Evolutionary conservation across 2,888 invertebrate species (phyloP).

Genomic region (Vannuccia rotundouncinata): DNA sequence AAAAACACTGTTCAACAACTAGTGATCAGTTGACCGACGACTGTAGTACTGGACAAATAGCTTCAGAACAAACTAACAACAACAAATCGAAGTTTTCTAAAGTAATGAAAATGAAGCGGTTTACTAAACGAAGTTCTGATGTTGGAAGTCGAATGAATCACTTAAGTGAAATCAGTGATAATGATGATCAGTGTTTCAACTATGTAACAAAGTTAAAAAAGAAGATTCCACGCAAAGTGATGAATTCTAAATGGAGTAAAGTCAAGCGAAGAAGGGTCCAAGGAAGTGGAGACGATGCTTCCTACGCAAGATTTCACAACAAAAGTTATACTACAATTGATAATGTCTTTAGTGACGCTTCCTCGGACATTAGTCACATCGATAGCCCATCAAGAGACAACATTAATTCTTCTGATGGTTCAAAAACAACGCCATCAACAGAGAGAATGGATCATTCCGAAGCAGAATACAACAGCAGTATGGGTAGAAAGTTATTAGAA

Average conservation of each 20-base stretch:
- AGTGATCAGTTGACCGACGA: neutral
- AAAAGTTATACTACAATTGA: neutral
- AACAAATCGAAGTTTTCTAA: neutral
- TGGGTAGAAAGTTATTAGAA: neutral
- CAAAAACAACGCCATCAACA: neutral
- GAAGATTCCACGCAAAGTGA: neutral
- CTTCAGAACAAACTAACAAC: neutral
- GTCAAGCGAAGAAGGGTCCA: neutral
- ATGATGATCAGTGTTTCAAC: neutral
- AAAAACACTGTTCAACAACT: neutral
- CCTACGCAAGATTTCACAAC: neutral
- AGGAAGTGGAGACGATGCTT: neutral
- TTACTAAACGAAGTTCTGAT: neutral
- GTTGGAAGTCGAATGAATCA: neutral
- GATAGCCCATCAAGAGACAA: neutral
- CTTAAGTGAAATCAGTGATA: neutral
- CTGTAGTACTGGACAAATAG: neutral
- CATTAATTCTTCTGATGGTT: neutral
- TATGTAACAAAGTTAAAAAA: neutral
- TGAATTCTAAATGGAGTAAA: neutral
- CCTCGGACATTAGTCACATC: neutral
- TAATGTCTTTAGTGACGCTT: neutral
- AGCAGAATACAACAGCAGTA: neutral
- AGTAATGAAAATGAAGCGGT: neutral
- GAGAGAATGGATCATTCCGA: neutral